Percentiles rank a stretch among this genome's conserved stretches.
Conservation (phyloP, 2,113 vertebrate genomes). For the Malaclemys terrapin region DNA sequence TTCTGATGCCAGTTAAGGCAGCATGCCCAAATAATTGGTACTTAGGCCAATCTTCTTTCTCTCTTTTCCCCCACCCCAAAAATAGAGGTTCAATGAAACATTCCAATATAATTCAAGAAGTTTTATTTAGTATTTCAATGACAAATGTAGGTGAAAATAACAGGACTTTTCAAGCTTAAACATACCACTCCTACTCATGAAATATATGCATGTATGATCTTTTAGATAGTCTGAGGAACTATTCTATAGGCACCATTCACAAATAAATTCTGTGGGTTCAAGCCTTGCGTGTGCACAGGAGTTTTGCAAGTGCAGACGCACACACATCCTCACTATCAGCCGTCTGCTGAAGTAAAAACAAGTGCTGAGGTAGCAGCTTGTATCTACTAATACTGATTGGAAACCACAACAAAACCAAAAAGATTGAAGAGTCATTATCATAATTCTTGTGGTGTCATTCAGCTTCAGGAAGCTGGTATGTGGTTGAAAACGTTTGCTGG, state of each 20-base stretch:
- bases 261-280: background rate
- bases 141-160: too few species aligned
- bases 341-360: background rate
- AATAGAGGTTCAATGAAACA: background rate
- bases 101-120: background rate
- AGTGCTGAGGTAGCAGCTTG: background rate
- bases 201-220: background rate
- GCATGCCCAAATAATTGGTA: background rate
- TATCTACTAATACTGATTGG: background rate
- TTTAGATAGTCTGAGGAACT: background rate
- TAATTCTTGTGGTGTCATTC: background rate
- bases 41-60: background rate
- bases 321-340: background rate
- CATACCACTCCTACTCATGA: background rate
- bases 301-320: too few species aligned
- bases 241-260: background rate
- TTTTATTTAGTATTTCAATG: background rate
- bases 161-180: background rate
- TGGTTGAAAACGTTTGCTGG: background rate
- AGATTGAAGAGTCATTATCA: background rate
- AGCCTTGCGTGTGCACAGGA: background rate
- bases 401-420: background rate
- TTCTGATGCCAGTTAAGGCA: background rate
- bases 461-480: background rate
- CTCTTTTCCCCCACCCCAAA: background rate